Conservation (phyloP, 2,113 vertebrate genomes). For the Bos indicus region DNA sequence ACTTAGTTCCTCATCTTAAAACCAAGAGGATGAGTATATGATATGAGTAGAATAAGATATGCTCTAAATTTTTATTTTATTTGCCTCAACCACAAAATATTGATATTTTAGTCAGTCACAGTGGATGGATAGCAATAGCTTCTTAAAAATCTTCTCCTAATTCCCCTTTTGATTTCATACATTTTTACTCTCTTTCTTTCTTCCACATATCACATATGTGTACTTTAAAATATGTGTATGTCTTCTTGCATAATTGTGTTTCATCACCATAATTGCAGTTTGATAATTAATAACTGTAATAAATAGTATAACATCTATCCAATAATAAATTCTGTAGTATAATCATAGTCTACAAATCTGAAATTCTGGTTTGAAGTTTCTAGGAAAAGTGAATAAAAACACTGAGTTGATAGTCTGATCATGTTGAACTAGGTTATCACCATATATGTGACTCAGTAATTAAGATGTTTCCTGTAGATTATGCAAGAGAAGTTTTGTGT, state of each 20-base stretch:
- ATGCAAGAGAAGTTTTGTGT: background rate
- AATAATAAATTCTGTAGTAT: background rate
- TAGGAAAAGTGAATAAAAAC: background rate
- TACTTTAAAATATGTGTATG: background rate
- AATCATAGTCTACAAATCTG: background rate
- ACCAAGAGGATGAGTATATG: background rate
- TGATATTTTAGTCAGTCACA: background rate
- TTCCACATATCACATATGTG: background rate
- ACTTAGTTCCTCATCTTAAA: background rate
- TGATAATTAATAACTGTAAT: background rate
- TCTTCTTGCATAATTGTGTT: background rate
- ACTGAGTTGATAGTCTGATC: background rate
- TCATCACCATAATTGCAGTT: background rate
- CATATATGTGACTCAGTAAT: background rate
- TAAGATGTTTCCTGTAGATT: background rate
- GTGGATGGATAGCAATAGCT: background rate
- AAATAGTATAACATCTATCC: background rate
- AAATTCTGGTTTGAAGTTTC: background rate
- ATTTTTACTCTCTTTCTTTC: background rate
- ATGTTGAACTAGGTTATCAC: background rate
- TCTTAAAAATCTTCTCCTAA: background rate
- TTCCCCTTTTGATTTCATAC: background rate
- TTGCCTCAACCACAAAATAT: background rate
- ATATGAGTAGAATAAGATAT: background rate
- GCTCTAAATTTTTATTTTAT: background rate